Base-by-base conservation (phyloP, 2,113 vertebrate genomes). In the Corythaeola cristata region DNA sequence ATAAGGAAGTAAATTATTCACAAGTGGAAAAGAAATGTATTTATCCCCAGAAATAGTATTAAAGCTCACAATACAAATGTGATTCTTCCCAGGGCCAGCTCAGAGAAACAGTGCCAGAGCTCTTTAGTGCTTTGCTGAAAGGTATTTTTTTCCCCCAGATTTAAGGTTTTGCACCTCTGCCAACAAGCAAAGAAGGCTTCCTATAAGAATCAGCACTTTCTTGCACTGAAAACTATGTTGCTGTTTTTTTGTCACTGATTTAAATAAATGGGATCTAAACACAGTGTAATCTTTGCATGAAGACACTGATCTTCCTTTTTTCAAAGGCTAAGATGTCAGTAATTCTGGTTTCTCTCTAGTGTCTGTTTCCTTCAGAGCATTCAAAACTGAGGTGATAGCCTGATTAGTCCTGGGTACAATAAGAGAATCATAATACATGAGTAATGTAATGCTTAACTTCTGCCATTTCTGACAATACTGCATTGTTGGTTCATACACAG, bases 1-100 rank as follows among this genome's bases (percentile, higher is more conserved):
- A 78, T 80, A 81, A 88, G 72, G 94, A 74, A 74, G 73, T 71
- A 89, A 92, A 93, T 78, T 75, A 93, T 93, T 86, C 75, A 91
- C 32, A 95, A 95, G 52, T 71, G 55, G 71, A 67, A 79, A 90
- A 92, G 13, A 91, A 90, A 90, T 66, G 5, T 80, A 62, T 86
- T 90, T 94, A 82, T 74, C 78, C 66, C 53, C 85, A 80, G 52
- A 96, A 95, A 89, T 5, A 66, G 82, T 41, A 56, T 60, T 83
- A 60, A 85, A 47, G 55, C 15, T 91, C 49, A 89, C 85, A 81
- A 89, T 19, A 94, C 37, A 94, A 93, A 75, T 77, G 30, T 63
- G 68, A 66, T 74, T 92, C 47, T 88, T 91, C 21, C 53, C 68
- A 80, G 71, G 52, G 74, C 33, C 80, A 88, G 80, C 22, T 72